These are phyloP conservation scores for Melanaphis sacchari DNA, from an alignment of 1,140 invertebrate genomes.

Conservation along the genomic window DNA sequence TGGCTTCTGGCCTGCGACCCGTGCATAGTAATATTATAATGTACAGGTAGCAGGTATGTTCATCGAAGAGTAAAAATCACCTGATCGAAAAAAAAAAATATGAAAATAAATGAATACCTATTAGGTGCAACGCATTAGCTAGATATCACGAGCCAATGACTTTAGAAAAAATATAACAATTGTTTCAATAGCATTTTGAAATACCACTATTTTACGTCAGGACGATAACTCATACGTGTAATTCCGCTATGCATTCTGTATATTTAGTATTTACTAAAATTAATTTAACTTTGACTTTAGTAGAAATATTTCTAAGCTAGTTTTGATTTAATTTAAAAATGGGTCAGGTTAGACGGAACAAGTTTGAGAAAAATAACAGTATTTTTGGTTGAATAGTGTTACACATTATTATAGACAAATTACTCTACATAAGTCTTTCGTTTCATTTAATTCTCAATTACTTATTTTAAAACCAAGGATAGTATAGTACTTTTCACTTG, in stretches of 20 bases:
- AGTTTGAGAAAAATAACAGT: conserved; percentile 29
- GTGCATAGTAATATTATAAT: neutral
- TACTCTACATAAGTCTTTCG: neutral
- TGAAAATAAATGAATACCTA: conserved; percentile 36
- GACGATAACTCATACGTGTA: neutral
- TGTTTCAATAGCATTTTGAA: conserved; percentile 28
- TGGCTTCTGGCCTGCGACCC: conserved; percentile 45
- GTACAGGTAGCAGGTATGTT: neutral
- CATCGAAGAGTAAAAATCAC: conserved; percentile 10
- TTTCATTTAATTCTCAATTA: neutral
- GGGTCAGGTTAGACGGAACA: neutral
- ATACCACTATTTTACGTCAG: neutral
- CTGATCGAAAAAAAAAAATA: conserved; percentile 34
- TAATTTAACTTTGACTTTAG: neutral
- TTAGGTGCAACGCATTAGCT: conserved; percentile 12
- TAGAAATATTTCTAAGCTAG: neutral
- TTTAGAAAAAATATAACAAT: neutral
- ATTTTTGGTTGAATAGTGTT: neutral
- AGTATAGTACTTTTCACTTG: neutral
- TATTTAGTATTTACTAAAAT: neutral
- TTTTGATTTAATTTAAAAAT: conserved; percentile 24
- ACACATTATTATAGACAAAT: neutral
- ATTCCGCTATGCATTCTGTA: neutral
- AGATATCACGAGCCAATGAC: conserved; percentile 1
- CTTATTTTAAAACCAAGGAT: neutral